Conservation (phyloP, 2,797 vertebrate genomes). For the Lacerta viridis region DNA sequence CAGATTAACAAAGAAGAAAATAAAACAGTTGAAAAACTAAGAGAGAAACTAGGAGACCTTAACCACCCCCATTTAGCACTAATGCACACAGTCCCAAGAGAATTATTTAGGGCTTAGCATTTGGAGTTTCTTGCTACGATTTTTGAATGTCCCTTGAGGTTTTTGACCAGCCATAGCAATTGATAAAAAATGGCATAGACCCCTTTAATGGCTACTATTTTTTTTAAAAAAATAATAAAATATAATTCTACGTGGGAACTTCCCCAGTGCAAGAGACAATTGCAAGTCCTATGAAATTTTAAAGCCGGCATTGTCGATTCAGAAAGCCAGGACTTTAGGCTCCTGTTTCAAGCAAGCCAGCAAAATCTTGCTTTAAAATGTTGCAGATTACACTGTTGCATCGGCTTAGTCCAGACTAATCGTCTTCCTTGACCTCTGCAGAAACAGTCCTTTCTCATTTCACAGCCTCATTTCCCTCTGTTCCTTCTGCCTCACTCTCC, state of each 20-base stretch:
- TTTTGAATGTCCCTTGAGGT: conserved; percentile 79
- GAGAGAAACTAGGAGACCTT: conserved; percentile 50
- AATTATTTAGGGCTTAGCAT: conserved; percentile 74
- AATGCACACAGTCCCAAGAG: conserved; percentile 11
- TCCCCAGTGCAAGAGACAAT: conserved; percentile 73
- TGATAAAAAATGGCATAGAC: conserved; percentile 75
- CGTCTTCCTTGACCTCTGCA: conserved; percentile 77
- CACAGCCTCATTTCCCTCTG: conserved; percentile 78
- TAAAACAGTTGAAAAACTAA: conserved; percentile 60
- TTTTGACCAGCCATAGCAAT: conserved; percentile 72
- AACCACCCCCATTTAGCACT: conserved; percentile 46
- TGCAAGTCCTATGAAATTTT: conserved; percentile 81
- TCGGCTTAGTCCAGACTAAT: conserved; percentile 76
- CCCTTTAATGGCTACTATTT: conserved; percentile 71
- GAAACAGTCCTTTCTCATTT: conserved; percentile 77
- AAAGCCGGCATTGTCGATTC: conserved; percentile 78
- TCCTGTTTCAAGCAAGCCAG: conserved; percentile 76
- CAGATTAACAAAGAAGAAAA: conserved; percentile 30
- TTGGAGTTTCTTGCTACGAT: conserved; percentile 71
- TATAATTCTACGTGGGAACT: conserved; percentile 76
- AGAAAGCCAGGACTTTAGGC: conserved; percentile 79
- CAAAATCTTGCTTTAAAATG: conserved; percentile 79
- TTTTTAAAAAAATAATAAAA: conserved; percentile 72
- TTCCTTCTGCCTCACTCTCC: conserved; percentile 70
- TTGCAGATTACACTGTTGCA: conserved; percentile 77